Evolutionary conservation across 2,888 invertebrate genomes (phyloP).

Genomic region (Teleogryllus oceanicus): DNA sequence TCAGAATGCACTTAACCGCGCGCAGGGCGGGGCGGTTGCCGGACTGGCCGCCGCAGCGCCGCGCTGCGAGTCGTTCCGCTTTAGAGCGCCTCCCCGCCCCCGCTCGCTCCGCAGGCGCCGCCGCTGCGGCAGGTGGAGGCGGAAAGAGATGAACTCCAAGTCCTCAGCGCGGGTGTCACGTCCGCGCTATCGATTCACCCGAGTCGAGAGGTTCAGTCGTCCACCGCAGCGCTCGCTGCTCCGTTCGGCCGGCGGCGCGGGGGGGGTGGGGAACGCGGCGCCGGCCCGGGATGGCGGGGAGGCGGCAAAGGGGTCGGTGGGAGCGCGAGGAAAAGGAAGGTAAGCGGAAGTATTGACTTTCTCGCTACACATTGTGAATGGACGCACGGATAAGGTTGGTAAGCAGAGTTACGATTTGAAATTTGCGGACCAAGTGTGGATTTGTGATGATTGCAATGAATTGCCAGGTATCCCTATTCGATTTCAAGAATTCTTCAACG

Average conservation of each 20-base stretch:
- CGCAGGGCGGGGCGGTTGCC: neutral
- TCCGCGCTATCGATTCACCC: neutral
- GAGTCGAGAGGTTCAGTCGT: neutral
- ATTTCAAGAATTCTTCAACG: too few relatives aligned
- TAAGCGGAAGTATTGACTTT: too few relatives aligned
- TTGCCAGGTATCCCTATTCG: too few relatives aligned
- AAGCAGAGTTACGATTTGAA: too few relatives aligned
- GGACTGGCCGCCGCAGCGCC: neutral
- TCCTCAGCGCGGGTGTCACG: neutral
- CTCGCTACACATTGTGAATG: too few relatives aligned
- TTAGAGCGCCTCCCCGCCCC: neutral
- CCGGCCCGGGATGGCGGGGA: too few relatives aligned
- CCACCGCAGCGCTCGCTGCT: neutral
- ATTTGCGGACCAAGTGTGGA: too few relatives aligned
- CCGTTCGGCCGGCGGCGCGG: neutral
- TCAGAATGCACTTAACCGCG: neutral
- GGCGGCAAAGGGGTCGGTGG: too few relatives aligned
- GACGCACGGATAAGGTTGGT: too few relatives aligned
- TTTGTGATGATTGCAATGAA: too few relatives aligned
- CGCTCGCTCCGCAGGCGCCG: neutral
- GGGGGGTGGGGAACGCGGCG: neutral
- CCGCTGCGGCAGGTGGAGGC: neutral
- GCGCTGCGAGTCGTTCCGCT: neutral
- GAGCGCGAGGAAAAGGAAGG: too few relatives aligned
- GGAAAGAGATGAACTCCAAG: slow-evolving; percentile 18